These are phyloP conservation scores for Diplogasteroides magnus DNA, from an alignment of 1,140 invertebrate genomes.

Conservation along the genomic window DNA sequence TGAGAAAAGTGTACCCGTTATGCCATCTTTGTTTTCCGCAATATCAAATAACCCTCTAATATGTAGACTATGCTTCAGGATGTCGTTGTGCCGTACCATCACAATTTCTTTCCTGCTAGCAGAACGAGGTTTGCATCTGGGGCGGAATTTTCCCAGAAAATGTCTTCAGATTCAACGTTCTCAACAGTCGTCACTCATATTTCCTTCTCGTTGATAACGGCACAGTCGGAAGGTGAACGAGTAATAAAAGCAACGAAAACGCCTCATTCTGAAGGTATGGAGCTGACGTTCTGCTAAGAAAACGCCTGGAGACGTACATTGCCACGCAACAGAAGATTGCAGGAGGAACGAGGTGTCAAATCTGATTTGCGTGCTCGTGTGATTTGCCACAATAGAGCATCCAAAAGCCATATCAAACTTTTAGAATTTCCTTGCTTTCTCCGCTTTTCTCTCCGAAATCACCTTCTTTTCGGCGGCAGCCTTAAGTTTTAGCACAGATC, in stretches of 20 bases:
- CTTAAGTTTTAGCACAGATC: conserved; percentile 59
- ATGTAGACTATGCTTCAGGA: conserved; percentile 45
- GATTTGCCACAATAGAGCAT: not conserved
- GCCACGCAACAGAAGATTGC: conserved; percentile 47
- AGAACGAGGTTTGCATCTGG: conserved; percentile 41
- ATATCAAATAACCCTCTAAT: conserved; percentile 1
- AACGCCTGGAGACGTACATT: conserved; percentile 60
- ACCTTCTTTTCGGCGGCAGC: no score
- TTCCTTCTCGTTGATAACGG: conserved; percentile 94
- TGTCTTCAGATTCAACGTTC: conserved; percentile 74
- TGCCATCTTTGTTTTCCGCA: no score
- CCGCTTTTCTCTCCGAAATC: conserved; percentile 54
- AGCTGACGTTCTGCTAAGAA: conserved; percentile 59
- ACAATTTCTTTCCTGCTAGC: conserved; percentile 13
- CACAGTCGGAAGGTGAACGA: conserved; percentile 66
- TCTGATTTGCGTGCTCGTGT: not conserved
- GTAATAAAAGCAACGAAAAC: no score
- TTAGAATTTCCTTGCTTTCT: no score
- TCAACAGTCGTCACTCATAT: conserved; percentile 91
- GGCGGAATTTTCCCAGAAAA: not conserved
- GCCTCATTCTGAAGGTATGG: conserved; percentile 57
- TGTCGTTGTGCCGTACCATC: conserved; percentile 60
- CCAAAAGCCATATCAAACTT: no score
- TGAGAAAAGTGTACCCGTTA: no score
- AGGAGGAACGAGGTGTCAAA: conserved; percentile 56